phyloP scores from a whole-genome alignment of 2,888 invertebrate species.

The Thymelicus lineola region DNA sequence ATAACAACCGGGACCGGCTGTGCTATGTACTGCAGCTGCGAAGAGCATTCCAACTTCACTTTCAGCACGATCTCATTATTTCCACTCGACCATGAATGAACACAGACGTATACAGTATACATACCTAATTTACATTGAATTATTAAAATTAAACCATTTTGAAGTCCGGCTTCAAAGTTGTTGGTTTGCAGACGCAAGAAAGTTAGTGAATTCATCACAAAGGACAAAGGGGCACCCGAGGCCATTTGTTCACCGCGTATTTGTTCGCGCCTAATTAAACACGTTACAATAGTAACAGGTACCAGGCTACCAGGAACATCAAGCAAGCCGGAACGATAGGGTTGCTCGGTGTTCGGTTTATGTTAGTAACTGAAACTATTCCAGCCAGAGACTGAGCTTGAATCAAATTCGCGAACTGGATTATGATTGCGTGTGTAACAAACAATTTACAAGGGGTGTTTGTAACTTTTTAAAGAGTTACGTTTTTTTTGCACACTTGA shows the following conservation, averaged over 20 bases:
- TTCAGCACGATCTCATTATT: constrained; percentile 39
- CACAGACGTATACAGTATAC: constrained; percentile 62
- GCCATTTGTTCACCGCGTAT: constrained; percentile 79
- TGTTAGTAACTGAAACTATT: constrained; percentile 44
- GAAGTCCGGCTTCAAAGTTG: constrained; percentile 69
- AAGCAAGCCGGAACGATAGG: constrained; percentile 59
- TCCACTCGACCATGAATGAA: constrained; percentile 50
- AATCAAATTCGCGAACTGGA: constrained; percentile 8
- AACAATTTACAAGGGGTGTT: too few species aligned
- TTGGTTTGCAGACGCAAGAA: constrained; percentile 71
- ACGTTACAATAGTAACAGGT: constrained; percentile 63
- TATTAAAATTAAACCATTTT: constrained; percentile 76
- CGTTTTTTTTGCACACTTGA: too few species aligned
- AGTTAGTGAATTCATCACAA: constrained; percentile 75
- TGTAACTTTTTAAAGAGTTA: too few species aligned
- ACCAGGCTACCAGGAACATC: constrained; percentile 56
- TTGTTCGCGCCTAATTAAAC: constrained; percentile 84
- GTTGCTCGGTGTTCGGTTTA: constrained; percentile 56
- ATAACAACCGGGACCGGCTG: too few species aligned
- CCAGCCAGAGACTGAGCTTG: background rate
- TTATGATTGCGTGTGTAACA: background rate
- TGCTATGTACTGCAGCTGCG: background rate
- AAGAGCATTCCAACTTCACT: constrained; percentile 31
- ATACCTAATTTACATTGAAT: constrained; percentile 60
- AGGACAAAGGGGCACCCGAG: constrained; percentile 78